phyloP scores from a whole-genome alignment of 1,140 invertebrate species.

The Leptinotarsa defecta region DNA sequence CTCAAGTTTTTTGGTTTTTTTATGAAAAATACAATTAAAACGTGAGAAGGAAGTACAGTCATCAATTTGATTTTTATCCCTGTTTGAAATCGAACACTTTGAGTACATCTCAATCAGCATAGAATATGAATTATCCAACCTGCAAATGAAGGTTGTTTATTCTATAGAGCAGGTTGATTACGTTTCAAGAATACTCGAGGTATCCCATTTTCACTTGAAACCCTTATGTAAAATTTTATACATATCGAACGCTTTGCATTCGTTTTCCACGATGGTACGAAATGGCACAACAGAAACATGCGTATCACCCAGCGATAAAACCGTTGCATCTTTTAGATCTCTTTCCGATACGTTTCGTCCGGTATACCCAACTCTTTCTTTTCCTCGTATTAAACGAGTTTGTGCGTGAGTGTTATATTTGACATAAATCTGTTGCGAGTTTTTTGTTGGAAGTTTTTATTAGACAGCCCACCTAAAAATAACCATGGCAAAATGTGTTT shows the following conservation, averaged over 20 bases:
- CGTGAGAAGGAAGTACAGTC: neutral
- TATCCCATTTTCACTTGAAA: constrained; percentile 1
- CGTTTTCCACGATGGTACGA: constrained; percentile 39
- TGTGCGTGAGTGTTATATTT: constrained; percentile 17
- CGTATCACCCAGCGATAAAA: constrained; percentile 42
- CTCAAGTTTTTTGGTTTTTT: no score
- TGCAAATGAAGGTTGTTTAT: neutral
- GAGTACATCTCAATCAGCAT: neutral
- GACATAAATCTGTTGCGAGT: constrained; percentile 12
- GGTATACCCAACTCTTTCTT: constrained; percentile 23
- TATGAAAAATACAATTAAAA: neutral
- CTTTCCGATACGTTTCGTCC: constrained; percentile 24
- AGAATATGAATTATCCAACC: neutral
- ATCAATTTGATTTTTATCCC: neutral
- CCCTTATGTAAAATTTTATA: constrained; percentile 36
- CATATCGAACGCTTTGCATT: constrained; percentile 40
- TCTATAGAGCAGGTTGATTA: neutral
- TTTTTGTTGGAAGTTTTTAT: constrained; percentile 4
- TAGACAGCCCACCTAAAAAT: neutral
- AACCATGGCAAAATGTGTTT: neutral
- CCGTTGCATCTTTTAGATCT: constrained; percentile 28
- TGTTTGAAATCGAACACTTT: neutral
- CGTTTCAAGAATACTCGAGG: neutral
- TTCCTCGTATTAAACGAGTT: neutral
- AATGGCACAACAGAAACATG: constrained; percentile 42